A percentile compares a stretch with the other conserved stretches of the same genome.
Evolutionary conservation across 2,113 vertebrate genomes (phyloP).

Genomic region (Actenoides hombroni): DNA sequence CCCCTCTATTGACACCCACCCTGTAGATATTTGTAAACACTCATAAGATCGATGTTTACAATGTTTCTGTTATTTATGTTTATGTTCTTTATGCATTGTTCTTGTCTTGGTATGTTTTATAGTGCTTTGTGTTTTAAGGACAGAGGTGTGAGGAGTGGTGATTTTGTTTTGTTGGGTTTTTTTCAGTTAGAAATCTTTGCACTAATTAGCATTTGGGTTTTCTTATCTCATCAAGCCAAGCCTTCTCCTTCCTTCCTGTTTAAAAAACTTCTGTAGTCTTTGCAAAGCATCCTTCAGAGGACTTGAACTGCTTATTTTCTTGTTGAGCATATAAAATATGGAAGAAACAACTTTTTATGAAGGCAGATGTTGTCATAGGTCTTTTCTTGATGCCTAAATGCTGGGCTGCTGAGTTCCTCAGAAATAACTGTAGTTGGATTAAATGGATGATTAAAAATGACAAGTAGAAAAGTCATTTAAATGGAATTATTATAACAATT

Average conservation of each 20-base stretch:
- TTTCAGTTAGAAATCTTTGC: rapidly evolving
- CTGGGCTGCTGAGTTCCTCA: not conserved
- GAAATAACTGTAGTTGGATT: not conserved
- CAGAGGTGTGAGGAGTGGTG: not conserved
- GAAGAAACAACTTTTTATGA: not conserved
- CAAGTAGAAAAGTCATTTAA: not conserved
- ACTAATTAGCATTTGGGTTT: not conserved
- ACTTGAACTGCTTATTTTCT: not conserved
- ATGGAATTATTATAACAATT: rapidly evolving
- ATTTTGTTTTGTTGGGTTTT: not conserved
- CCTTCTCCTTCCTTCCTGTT: rapidly evolving
- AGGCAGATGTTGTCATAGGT: not conserved
- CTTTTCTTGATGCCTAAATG: not conserved
- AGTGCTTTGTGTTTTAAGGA: not conserved
- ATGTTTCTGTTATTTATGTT: too few species aligned
- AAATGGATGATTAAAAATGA: not conserved
- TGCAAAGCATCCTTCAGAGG: not conserved
- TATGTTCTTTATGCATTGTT: rapidly evolving
- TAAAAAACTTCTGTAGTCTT: not conserved
- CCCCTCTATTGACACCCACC: too few species aligned
- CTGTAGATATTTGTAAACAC: too few species aligned
- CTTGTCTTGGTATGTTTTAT: rapidly evolving
- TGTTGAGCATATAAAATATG: rapidly evolving
- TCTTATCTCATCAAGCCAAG: not conserved
- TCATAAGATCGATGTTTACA: too few species aligned